These are phyloP conservation scores for Chironomus riparius DNA, from an alignment of 2,888 invertebrate genomes.

Conservation along the genomic window DNA sequence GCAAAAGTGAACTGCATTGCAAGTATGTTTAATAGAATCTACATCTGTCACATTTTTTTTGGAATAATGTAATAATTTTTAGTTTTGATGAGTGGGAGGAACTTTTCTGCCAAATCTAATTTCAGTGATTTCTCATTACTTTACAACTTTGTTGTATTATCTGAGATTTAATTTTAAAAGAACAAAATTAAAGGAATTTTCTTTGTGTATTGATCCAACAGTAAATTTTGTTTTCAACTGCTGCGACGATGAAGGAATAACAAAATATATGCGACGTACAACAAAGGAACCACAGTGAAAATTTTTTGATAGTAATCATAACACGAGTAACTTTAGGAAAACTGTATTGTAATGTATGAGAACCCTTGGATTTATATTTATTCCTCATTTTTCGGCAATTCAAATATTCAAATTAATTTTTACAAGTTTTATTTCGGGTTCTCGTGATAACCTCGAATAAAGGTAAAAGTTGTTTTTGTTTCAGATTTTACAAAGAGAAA, in stretches of 20 bases:
- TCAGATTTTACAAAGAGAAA: not conserved
- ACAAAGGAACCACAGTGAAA: not conserved
- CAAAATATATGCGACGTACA: not conserved
- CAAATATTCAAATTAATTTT: slow-evolving; percentile 28
- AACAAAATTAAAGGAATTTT: not conserved
- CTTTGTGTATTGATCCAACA: slow-evolving; percentile 25
- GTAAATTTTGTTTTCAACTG: slow-evolving; percentile 7
- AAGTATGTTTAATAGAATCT: slow-evolving; percentile 10
- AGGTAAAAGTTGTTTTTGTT: not conserved
- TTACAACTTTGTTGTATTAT: no score
- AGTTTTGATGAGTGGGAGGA: no score
- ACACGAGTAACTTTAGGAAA: not conserved
- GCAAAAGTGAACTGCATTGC: not conserved
- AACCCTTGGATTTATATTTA: slow-evolving; percentile 7
- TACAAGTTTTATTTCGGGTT: slow-evolving; percentile 22
- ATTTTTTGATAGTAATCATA: slow-evolving; percentile 15
- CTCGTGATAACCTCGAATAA: slow-evolving; percentile 26
- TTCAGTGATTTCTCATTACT: not conserved
- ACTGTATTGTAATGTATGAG: not conserved
- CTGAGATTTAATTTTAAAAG: not conserved
- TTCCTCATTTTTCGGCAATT: slow-evolving; percentile 19
- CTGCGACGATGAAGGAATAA: not conserved
- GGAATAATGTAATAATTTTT: no score
- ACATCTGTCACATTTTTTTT: slow-evolving; percentile 15
- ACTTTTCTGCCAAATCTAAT: not conserved